phyloP scores from a whole-genome alignment of 1,140 invertebrate genomes.

The Lineus longissimus region DNA sequence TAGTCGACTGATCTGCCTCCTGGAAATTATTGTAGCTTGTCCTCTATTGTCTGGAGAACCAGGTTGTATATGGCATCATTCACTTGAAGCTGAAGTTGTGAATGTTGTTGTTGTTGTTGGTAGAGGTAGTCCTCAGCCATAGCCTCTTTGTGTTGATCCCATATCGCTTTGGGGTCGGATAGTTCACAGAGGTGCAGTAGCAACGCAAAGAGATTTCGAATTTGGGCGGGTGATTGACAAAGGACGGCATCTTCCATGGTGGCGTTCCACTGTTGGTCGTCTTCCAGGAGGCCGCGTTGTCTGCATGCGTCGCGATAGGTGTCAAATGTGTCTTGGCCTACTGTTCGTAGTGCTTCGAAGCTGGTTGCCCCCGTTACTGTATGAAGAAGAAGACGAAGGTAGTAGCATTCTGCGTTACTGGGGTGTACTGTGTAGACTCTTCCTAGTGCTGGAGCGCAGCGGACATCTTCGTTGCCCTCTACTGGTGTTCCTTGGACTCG shows the following conservation, averaged over 20 bases:
- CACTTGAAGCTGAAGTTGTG: background rate
- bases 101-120: slow-evolving; percentile 8
- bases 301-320: background rate
- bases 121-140: background rate
- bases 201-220: background rate
- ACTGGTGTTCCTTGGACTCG: slow-evolving; percentile 38
- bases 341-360: background rate
- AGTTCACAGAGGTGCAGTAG: background rate
- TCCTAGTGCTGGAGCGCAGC: slow-evolving; percentile 24
- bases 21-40: background rate
- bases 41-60: background rate
- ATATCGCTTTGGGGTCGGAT: background rate
- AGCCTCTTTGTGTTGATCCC: background rate
- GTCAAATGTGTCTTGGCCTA: background rate
- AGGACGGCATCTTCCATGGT: background rate
- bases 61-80: background rate
- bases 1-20: background rate
- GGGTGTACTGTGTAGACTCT: slow-evolving; percentile 14
- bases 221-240: background rate
- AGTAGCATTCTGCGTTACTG: background rate
- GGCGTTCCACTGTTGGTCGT: background rate
- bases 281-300: background rate
- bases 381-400: too few species aligned
- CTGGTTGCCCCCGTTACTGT: too few species aligned
- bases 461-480: slow-evolving; percentile 25